A percentile compares a stretch with the other conserved stretches of the same genome.
Evolutionary conservation across 2,113 vertebrate genomes (phyloP).

Genomic region (Rhinolophus sinicus): DNA sequence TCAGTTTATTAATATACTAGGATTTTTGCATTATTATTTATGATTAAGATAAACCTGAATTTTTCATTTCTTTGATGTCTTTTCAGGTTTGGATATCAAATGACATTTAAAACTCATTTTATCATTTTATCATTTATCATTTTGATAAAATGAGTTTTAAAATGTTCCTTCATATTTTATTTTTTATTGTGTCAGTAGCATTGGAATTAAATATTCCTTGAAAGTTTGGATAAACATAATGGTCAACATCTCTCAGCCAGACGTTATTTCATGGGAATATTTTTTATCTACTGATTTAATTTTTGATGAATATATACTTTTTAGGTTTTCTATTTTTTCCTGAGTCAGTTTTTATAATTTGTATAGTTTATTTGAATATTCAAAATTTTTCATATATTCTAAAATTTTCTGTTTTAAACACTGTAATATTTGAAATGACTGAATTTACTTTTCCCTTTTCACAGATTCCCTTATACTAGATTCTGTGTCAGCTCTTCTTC

Average conservation of each 20-base stretch:
- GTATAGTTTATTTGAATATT: background rate
- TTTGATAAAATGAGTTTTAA: background rate
- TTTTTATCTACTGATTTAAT: background rate
- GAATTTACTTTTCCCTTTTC: background rate
- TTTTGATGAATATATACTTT: background rate
- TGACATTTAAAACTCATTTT: too few relatives aligned
- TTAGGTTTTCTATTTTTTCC: background rate
- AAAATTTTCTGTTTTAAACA: background rate
- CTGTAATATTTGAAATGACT: background rate
- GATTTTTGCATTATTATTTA: background rate
- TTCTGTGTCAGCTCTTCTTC: background rate
- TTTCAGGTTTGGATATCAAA: background rate
- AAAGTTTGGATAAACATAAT: background rate
- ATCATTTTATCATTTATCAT: too few relatives aligned
- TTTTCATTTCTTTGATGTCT: background rate
- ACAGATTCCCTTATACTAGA: background rate
- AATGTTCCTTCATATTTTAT: background rate
- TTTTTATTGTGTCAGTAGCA: background rate
- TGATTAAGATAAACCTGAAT: background rate
- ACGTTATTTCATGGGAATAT: background rate
- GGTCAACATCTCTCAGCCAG: background rate
- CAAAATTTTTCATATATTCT: background rate
- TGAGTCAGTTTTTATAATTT: background rate
- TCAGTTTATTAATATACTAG: background rate
- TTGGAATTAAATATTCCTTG: background rate